Percentiles rank a stretch among this genome's conserved stretches.
These are phyloP conservation scores for Echinometra lucunter DNA, from an alignment of 53 echinoderm and acorn worm species.

Conservation along the genomic window DNA sequence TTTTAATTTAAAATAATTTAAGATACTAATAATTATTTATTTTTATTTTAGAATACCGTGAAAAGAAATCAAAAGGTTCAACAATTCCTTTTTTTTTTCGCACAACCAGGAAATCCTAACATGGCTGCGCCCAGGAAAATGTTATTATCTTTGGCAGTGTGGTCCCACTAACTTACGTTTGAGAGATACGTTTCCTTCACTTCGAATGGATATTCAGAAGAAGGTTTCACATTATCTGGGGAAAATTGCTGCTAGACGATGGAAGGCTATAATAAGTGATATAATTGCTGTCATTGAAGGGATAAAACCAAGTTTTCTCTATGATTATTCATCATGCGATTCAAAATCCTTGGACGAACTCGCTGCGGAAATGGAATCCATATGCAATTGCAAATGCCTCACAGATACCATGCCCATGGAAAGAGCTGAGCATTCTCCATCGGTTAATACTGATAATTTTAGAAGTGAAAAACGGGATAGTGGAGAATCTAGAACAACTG, in stretches of 20 bases:
- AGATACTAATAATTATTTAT: neutral
- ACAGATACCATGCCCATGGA: neutral
- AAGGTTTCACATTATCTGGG: slow-evolving; percentile 62
- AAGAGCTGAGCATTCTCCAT: neutral
- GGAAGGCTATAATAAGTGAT: slow-evolving; percentile 72
- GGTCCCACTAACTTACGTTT: neutral
- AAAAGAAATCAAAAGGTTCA: too few relatives aligned
- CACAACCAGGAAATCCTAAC: neutral
- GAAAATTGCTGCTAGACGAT: slow-evolving; percentile 67
- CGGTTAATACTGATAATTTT: neutral
- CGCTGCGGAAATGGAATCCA: slow-evolving; percentile 20
- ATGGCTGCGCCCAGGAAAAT: slow-evolving; percentile 52
- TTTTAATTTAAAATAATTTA: neutral
- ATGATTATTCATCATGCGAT: slow-evolving; percentile 74
- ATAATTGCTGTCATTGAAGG: slow-evolving; percentile 74
- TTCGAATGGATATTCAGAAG: slow-evolving; percentile 28
- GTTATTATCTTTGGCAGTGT: neutral
- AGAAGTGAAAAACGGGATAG: neutral
- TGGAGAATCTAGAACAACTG: neutral
- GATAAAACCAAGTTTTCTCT: slow-evolving; percentile 87
- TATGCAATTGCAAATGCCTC: neutral
- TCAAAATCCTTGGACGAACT: slow-evolving; percentile 52
- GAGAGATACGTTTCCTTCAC: neutral
- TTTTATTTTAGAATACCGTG: too few relatives aligned
- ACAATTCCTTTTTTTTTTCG: too few relatives aligned